Evolutionary conservation across 1,140 invertebrate species (phyloP).

Genomic region (Brachionus calyciflorus): DNA sequence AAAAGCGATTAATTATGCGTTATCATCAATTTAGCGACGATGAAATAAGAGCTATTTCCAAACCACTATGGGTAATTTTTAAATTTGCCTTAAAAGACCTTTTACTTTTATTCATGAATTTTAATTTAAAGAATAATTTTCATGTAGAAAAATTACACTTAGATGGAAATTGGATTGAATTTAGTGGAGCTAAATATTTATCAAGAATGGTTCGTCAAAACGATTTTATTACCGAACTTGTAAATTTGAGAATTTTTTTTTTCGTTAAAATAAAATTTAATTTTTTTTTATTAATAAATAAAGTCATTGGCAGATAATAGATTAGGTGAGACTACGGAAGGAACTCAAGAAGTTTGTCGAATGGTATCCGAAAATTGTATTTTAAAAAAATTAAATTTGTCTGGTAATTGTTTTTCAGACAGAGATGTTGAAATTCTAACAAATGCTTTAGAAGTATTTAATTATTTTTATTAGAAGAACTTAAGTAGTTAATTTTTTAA

Average conservation of each 20-base stretch:
- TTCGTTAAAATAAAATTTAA: too few species aligned
- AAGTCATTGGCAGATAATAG: constrained; percentile 51
- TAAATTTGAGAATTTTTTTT: too few species aligned
- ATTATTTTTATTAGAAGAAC: not conserved
- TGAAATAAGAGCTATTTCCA: constrained; percentile 56
- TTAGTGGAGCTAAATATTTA: constrained; percentile 48
- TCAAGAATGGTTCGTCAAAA: constrained; percentile 49
- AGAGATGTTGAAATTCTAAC: constrained; percentile 52
- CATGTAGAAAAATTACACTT: constrained; percentile 48
- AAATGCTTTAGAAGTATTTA: constrained; percentile 52
- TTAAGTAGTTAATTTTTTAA: not conserved
- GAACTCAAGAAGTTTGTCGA: constrained; percentile 15
- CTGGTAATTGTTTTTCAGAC: constrained; percentile 52
- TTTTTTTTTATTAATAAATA: too few species aligned
- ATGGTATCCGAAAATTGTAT: constrained; percentile 28
- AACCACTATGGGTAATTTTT: constrained; percentile 58
- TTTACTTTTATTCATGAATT: too few species aligned
- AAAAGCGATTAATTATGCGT: constrained; percentile 54
- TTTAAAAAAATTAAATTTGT: constrained; percentile 53
- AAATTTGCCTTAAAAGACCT: too few species aligned
- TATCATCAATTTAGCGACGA: constrained; percentile 56
- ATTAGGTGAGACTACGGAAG: constrained; percentile 52
- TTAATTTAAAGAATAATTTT: constrained; percentile 47
- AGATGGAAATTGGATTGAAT: constrained; percentile 50
- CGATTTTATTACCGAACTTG: constrained; percentile 49